Evolutionary conservation across 2,797 vertebrate genomes (phyloP).

Genomic region (Ataeniobius toweri): DNA sequence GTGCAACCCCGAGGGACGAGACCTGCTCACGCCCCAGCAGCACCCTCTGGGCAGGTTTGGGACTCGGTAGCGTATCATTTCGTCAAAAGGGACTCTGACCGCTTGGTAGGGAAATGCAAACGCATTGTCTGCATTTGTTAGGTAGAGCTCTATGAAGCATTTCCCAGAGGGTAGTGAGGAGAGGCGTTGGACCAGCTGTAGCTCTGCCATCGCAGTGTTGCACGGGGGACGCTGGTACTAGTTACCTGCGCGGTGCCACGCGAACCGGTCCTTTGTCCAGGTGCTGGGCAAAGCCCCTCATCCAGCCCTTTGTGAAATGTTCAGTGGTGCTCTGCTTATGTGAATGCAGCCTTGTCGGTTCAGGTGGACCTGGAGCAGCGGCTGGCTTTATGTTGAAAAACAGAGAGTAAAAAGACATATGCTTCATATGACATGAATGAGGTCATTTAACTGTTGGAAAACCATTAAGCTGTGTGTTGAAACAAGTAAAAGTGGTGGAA

Average conservation of each 20-base stretch:
- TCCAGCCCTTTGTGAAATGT: slow-evolving; percentile 76
- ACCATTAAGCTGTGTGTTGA: neutral
- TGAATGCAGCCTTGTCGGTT: slow-evolving; percentile 69
- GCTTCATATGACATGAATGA: too few species aligned
- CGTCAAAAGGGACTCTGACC: slow-evolving; percentile 78
- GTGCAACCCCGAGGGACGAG: slow-evolving; percentile 51
- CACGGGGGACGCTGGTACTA: slow-evolving; percentile 29
- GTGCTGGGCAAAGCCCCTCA: slow-evolving; percentile 66
- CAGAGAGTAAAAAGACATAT: neutral
- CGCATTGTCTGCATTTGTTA: slow-evolving; percentile 63
- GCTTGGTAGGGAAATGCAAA: slow-evolving; percentile 70
- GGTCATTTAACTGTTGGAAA: neutral
- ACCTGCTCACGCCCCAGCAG: slow-evolving; percentile 67
- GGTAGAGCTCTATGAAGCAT: slow-evolving; percentile 70
- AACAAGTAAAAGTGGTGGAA: neutral
- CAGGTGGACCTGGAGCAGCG: slow-evolving; percentile 52
- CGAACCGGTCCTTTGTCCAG: slow-evolving; percentile 45
- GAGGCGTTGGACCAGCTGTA: slow-evolving; percentile 63
- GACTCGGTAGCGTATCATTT: slow-evolving; percentile 76
- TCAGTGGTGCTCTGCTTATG: slow-evolving; percentile 70
- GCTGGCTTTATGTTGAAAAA: slow-evolving; percentile 18
- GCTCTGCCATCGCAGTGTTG: slow-evolving; percentile 50
- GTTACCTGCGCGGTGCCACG: slow-evolving; percentile 34
- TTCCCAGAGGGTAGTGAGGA: slow-evolving; percentile 67
- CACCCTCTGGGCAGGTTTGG: slow-evolving; percentile 71